Percentiles rank a stretch among this genome's conserved stretches.
Conservation (phyloP, 2,888 invertebrate genomes). For the Agonopterix heracliana region DNA sequence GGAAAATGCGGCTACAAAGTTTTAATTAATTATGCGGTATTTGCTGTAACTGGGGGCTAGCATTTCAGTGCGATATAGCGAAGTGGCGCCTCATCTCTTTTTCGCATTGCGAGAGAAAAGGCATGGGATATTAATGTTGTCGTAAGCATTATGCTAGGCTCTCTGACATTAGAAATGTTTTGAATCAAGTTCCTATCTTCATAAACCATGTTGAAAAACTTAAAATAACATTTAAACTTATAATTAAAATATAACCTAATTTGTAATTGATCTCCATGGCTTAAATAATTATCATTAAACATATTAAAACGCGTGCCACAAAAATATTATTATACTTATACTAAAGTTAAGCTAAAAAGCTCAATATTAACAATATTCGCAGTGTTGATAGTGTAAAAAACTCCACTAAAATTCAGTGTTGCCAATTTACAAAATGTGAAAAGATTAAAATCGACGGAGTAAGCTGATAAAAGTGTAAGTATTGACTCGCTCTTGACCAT, state of each 20-base stretch:
- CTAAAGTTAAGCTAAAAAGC: conserved; percentile 32
- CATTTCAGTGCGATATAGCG: no score
- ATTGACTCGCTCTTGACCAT: conserved; percentile 6
- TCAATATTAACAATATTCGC: conserved; percentile 35
- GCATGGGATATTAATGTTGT: no score
- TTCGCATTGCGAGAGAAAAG: no score
- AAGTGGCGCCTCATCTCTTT: no score
- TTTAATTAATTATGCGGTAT: no score
- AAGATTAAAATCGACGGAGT: conserved; percentile 37
- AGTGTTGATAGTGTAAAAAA: conserved; percentile 39
- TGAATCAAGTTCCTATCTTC: conserved; percentile 4
- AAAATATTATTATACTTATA: conserved; percentile 31
- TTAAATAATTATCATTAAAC: conserved; percentile 27
- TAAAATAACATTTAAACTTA: conserved; percentile 1
- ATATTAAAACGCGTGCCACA: conserved; percentile 31
- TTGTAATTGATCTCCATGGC: conserved; percentile 37
- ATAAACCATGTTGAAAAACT: conserved; percentile 26
- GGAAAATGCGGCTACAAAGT: no score
- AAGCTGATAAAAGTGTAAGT: background rate
- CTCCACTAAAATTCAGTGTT: conserved; percentile 30
- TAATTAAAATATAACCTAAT: conserved; percentile 35
- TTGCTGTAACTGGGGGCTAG: no score
- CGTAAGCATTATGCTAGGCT: background rate
- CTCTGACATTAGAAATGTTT: background rate
- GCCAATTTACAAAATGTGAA: conserved; percentile 20